A percentile compares a stretch with the other conserved stretches of the same genome.
Evolutionary conservation across 2,113 vertebrate genomes (phyloP).

Genomic region (Dinomys branickii): DNA sequence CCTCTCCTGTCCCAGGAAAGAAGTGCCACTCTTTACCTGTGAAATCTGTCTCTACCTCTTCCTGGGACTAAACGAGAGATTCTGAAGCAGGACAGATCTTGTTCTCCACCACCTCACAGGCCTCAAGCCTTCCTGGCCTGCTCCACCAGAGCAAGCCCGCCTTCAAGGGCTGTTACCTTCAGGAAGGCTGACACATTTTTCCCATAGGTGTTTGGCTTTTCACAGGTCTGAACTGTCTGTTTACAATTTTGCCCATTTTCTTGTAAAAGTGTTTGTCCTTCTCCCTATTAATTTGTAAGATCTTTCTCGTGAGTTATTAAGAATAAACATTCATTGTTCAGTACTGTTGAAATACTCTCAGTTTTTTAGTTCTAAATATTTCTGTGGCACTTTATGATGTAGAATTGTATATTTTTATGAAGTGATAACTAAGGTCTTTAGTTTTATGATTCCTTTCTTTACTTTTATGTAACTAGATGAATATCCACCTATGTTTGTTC

Average conservation of each 20-base stretch:
- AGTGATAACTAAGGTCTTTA: conserved; percentile 11
- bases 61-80: not conserved
- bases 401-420: conserved; percentile 56
- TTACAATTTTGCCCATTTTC: not conserved
- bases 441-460: conserved; percentile 20
- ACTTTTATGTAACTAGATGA: conserved; percentile 45
- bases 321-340: not conserved
- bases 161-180: not conserved
- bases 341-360: not conserved
- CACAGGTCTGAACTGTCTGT: not conserved
- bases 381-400: not conserved
- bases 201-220: not conserved
- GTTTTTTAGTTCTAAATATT: conserved; percentile 33
- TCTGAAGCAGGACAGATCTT: no score
- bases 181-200: not conserved
- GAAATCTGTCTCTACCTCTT: not conserved
- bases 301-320: not conserved
- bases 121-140: not conserved
- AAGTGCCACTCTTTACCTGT: not conserved
- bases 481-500: conserved; percentile 29
- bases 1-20: not conserved
- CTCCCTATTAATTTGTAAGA: conserved; percentile 19
- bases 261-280: not conserved
- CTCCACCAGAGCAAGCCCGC: not conserved
- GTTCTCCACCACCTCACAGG: not conserved